Evolutionary conservation across 1,140 invertebrate genomes (phyloP), one percentile per base, ranked within the genome.

Genomic region (Phortica variegata): DNA sequence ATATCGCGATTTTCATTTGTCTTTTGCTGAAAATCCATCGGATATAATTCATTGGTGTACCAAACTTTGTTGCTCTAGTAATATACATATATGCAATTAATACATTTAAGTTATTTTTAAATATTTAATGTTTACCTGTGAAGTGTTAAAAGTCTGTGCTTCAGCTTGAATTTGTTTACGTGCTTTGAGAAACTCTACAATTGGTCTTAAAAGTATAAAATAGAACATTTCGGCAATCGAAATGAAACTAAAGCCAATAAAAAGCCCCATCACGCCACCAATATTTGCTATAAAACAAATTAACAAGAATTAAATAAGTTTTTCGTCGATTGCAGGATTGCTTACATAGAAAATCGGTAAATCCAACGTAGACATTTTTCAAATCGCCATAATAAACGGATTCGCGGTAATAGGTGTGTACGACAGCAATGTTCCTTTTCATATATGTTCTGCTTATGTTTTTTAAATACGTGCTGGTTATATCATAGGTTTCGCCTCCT

Each of bases 181-280:
- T 54, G 13, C 23, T 60, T 52, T 17, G 6, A 66, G 33, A 1
- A 66, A 49, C 33, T 73, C 60, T 0, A 47, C 51, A n/a, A 73
- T 38, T 4, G 71, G 71, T 12, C 84, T 77, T 7, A 89, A 54
- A 0, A 84, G 80, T 3, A 84, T 29, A 59, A 84, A 89, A 69
- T 89, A 90, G 0, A 88, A 17, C 9, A 89, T 78, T 79, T 91
- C 88, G 3, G 88, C 80, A 3, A 84, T 75, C 43, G 88, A 90
- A 52, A 91, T 79, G 54, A 88, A 83, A 66, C 88, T 90, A 65
- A 91, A 90, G 1, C 88, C 88, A 78, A 90, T 80, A 65, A 88
- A 90, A 0, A 91, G 77, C 7, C 88, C 87, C n/a, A 91, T 79
- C 16, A 91, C 77, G 8, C 89, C 89, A 26, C 89, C 88, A 3